A percentile compares a stretch with the other conserved stretches of the same genome.
Conservation (phyloP, 1,140 invertebrate species). For the Lepidurus apus region DNA sequence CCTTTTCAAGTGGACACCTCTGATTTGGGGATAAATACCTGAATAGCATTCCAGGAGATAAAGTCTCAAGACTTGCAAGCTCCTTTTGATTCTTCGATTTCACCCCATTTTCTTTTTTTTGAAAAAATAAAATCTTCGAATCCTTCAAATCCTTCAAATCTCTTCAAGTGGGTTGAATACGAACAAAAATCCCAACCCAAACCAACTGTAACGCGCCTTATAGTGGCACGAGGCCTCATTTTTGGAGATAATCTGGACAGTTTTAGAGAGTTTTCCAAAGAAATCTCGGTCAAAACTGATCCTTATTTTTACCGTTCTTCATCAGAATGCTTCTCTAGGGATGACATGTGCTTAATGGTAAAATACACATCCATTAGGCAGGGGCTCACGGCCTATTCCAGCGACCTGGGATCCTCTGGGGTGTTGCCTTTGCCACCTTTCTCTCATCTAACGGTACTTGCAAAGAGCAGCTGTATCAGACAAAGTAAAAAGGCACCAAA, state of each 20-base stretch:
- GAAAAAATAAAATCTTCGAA: too few relatives aligned
- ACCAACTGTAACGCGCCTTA: neutral
- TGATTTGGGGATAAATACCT: neutral
- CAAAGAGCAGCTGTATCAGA: neutral
- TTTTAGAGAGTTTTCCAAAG: neutral
- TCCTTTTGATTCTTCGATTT: neutral
- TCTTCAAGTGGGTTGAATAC: too few relatives aligned
- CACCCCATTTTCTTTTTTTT: neutral
- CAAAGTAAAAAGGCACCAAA: neutral
- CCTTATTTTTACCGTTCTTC: neutral
- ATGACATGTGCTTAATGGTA: neutral
- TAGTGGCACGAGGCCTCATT: neutral
- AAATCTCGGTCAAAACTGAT: neutral
- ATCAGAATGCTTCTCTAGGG: neutral
- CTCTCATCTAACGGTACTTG: conserved; percentile 2
- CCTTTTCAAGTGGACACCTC: neutral
- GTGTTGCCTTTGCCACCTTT: conserved; percentile 7
- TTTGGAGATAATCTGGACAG: neutral
- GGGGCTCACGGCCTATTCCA: conserved; percentile 10
- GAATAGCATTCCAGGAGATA: neutral
- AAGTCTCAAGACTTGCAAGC: neutral
- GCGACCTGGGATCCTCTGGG: neutral
- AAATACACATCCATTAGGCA: neutral
- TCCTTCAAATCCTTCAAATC: too few relatives aligned
- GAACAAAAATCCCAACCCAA: too few relatives aligned